phyloP scores from a whole-genome alignment of 1,140 invertebrate species.

The Drosophila athabasca region DNA sequence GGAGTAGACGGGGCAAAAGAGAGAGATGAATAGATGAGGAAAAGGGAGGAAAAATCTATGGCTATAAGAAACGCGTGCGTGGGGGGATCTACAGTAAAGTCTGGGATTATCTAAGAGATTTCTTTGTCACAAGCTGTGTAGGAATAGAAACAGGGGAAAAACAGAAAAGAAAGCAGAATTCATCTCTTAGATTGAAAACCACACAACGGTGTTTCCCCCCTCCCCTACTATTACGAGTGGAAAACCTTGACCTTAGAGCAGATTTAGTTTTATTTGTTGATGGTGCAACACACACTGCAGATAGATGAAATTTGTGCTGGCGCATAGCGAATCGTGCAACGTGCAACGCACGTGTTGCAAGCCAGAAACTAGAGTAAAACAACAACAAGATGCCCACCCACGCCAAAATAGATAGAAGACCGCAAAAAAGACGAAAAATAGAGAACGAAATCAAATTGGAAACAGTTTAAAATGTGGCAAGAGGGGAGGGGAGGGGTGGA shows the following conservation, averaged over 20 bases:
- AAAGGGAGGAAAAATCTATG: too few species aligned
- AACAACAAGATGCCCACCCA: constrained; percentile 27
- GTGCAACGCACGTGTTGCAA: constrained; percentile 47
- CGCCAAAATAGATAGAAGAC: constrained; percentile 45
- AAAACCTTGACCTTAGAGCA: constrained; percentile 43
- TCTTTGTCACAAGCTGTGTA: not conserved
- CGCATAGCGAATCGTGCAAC: not conserved
- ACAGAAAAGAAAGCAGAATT: not conserved
- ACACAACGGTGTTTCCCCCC: constrained; percentile 18
- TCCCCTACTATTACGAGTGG: not conserved
- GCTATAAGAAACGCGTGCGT: too few species aligned
- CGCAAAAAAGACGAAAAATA: not conserved
- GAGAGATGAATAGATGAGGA: too few species aligned
- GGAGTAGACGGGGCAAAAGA: not conserved
- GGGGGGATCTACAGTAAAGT: constrained; percentile 14
- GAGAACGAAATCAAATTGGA: constrained; percentile 16
- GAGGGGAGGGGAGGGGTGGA: constrained; percentile 21
- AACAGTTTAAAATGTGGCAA: constrained; percentile 38
- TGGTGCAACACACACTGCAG: constrained; percentile 19
- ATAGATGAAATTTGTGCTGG: constrained; percentile 17
- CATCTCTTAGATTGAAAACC: constrained; percentile 3
- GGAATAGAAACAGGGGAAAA: not conserved
- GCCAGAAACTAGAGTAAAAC: constrained; percentile 8
- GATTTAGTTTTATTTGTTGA: constrained; percentile 21
- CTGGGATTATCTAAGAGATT: constrained; percentile 29